These are phyloP conservation scores for Cacatua alba DNA, from an alignment of 2,113 vertebrate genomes.

Conservation along the genomic window DNA sequence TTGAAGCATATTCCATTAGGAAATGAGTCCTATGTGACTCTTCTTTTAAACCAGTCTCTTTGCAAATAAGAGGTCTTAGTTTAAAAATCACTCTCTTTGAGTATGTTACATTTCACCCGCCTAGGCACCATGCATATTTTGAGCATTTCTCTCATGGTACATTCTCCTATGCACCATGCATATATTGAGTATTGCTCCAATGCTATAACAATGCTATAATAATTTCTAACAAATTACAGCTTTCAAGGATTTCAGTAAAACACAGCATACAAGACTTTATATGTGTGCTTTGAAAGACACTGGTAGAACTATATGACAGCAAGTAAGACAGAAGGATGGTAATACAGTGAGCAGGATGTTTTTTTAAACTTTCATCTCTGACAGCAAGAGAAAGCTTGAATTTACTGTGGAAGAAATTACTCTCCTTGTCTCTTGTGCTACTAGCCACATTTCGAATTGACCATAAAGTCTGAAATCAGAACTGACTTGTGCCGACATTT, in stretches of 20 bases:
- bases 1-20: not conserved
- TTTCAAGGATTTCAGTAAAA: not conserved
- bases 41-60: not conserved
- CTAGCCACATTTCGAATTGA: not conserved
- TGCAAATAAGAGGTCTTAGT: not conserved
- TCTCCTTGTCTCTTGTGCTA: not conserved
- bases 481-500: not conserved
- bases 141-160: not conserved
- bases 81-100: not conserved
- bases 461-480: not conserved
- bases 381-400: not conserved
- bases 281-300: not conserved
- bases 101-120: not conserved
- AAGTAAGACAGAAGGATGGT: not conserved
- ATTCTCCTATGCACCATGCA: not conserved
- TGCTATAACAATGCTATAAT: not conserved
- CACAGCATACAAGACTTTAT: not conserved
- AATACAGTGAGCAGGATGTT: not conserved
- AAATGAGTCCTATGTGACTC: not conserved
- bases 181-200: not conserved
- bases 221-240: not conserved
- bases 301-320: not conserved
- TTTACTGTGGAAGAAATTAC: not conserved
- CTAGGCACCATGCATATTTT: no score
- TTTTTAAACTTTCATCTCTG: not conserved